phyloP scores from a whole-genome alignment of 1,140 invertebrate genomes.

The Streblospio benedicti region DNA sequence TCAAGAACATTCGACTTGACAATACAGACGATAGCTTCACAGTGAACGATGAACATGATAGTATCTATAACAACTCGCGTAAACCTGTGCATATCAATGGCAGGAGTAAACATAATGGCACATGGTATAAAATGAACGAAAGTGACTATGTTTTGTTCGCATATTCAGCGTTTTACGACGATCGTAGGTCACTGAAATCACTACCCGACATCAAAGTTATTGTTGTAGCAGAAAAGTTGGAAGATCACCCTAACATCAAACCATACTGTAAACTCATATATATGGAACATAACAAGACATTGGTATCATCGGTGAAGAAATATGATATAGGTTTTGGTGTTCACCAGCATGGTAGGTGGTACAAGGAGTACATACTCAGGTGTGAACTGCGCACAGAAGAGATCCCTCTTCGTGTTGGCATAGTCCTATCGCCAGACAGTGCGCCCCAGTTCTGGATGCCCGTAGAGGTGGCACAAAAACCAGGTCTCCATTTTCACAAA shows the following conservation, averaged over 20 bases:
- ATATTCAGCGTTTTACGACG: constrained; percentile 9
- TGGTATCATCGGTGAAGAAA: background rate
- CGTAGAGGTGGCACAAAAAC: background rate
- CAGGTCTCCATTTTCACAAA: background rate
- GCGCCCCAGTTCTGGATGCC: background rate
- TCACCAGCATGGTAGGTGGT: background rate
- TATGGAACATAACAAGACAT: background rate
- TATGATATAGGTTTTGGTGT: background rate
- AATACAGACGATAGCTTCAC: too few relatives aligned
- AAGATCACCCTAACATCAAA: background rate
- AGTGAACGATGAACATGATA: too few relatives aligned
- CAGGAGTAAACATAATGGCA: too few relatives aligned
- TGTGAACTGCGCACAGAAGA: background rate
- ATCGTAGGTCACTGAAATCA: background rate
- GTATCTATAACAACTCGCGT: too few relatives aligned
- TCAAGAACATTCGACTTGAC: too few relatives aligned
- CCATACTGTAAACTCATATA: background rate
- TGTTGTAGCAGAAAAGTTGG: background rate
- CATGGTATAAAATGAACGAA: background rate
- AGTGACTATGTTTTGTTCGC: background rate
- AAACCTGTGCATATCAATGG: too few relatives aligned
- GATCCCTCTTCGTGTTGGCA: background rate
- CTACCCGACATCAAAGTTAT: background rate
- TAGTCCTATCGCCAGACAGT: background rate
- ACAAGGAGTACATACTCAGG: background rate